Conservation (phyloP, 2,888 invertebrate genomes). For the Mesorhabditis sp. region DNA sequence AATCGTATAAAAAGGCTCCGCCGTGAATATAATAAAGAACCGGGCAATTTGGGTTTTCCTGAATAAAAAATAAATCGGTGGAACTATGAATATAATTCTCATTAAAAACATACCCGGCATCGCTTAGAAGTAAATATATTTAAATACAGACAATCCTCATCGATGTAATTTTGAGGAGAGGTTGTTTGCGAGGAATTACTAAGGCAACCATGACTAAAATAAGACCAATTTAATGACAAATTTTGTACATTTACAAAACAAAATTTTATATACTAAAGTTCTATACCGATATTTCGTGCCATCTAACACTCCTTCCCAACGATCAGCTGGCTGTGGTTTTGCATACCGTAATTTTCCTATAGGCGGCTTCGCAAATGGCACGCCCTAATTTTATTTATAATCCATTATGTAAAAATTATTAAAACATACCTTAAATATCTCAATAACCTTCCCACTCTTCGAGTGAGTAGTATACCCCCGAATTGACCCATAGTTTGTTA, state of each 20-base stretch:
- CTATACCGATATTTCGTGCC: neutral
- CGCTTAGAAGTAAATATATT: neutral
- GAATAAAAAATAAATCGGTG: neutral
- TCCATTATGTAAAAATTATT: no score
- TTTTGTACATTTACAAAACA: neutral
- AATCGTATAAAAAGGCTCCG: conserved; percentile 3
- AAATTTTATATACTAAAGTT: neutral
- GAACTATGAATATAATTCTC: neutral
- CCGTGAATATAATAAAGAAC: neutral
- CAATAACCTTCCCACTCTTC: no score
- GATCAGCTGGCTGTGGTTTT: neutral
- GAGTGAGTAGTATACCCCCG: no score
- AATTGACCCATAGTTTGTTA: no score
- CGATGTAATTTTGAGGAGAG: neutral
- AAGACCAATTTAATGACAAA: neutral
- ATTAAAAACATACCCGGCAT: neutral
- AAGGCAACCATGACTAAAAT: neutral
- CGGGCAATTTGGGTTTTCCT: neutral
- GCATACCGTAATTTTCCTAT: neutral
- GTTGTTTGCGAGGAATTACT: neutral
- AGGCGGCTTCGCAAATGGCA: conserved; percentile 2
- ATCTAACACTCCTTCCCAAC: neutral
- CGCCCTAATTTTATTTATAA: neutral
- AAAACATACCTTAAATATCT: no score
- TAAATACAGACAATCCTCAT: neutral